Evolutionary conservation across 2,113 vertebrate species (phyloP).

Genomic region (Stictonetta naevosa): DNA sequence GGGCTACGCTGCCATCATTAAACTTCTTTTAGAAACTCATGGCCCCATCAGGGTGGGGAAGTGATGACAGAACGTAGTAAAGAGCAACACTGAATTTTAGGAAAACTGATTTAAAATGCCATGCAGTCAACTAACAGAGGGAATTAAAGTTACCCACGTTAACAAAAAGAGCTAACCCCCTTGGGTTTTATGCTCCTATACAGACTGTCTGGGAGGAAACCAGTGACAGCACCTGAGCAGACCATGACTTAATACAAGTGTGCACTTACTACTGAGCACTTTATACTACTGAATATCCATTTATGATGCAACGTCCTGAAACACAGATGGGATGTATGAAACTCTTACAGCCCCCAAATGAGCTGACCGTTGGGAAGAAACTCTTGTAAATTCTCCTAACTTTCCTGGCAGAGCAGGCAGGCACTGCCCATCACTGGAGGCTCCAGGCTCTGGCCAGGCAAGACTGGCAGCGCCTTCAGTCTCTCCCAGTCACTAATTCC

Average conservation of each 20-base stretch:
- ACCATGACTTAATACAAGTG: not conserved
- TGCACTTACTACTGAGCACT: fast-evolving
- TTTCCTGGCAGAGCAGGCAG: not conserved
- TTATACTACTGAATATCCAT: not conserved
- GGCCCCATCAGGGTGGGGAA: not conserved
- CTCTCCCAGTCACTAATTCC: not conserved
- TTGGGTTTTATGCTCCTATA: not conserved
- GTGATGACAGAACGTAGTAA: fast-evolving
- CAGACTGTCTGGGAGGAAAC: not conserved
- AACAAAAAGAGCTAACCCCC: not conserved
- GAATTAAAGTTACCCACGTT: fast-evolving
- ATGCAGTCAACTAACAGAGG: fast-evolving
- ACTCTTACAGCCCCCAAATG: not conserved
- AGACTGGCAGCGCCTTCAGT: not conserved
- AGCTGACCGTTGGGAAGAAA: not conserved
- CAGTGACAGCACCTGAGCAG: not conserved
- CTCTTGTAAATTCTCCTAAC: not conserved
- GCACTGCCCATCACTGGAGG: not conserved
- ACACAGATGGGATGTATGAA: not conserved
- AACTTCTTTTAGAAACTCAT: fast-evolving
- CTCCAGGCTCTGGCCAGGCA: not conserved
- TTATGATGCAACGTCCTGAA: not conserved
- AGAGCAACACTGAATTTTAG: not conserved
- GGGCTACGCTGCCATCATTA: too few species aligned
- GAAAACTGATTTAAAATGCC: not conserved